A percentile compares a stretch with the other conserved stretches of the same genome.
phyloP scores from a whole-genome alignment of 2,797 vertebrate species.

The Danio choprae region DNA sequence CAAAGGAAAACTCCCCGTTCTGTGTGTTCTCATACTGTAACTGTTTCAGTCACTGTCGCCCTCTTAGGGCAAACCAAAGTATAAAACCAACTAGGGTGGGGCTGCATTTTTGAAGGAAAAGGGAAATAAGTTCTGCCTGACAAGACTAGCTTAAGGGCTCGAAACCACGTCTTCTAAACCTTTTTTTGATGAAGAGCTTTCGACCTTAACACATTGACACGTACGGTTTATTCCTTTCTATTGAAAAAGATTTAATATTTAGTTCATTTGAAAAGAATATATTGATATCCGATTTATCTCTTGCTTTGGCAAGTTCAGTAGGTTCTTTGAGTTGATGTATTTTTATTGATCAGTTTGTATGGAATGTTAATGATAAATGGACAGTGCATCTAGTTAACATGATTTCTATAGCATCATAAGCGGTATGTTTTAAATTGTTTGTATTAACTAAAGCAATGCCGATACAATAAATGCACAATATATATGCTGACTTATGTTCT shows the following conservation, averaged over 20 bases:
- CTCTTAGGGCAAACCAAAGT: conserved; percentile 56
- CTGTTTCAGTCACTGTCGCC: conserved; percentile 51
- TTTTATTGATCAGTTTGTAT: background rate
- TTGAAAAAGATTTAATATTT: background rate
- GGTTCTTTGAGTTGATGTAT: conserved; percentile 36
- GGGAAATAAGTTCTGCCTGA: conserved; percentile 20
- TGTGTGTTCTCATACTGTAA: conserved; percentile 36
- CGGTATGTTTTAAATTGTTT: background rate
- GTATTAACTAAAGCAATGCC: background rate
- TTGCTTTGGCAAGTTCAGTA: conserved; percentile 74
- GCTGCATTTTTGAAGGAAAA: conserved; percentile 50
- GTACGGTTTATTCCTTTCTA: background rate
- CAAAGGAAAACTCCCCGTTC: conserved; percentile 42
- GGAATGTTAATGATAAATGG: background rate
- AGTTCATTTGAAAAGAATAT: background rate
- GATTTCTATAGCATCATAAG: background rate
- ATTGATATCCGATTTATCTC: conserved; percentile 19
- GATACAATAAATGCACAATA: too few species aligned
- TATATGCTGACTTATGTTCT: too few species aligned
- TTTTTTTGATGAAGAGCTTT: background rate
- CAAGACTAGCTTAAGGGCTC: conserved; percentile 11
- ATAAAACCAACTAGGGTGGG: conserved; percentile 44
- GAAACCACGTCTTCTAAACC: background rate
- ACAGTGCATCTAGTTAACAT: background rate
- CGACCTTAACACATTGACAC: background rate